Evolutionary conservation across 2,797 vertebrate genomes (phyloP), one percentile per base, ranked within the genome.

Genomic region (Adrianichthys oophorus): DNA sequence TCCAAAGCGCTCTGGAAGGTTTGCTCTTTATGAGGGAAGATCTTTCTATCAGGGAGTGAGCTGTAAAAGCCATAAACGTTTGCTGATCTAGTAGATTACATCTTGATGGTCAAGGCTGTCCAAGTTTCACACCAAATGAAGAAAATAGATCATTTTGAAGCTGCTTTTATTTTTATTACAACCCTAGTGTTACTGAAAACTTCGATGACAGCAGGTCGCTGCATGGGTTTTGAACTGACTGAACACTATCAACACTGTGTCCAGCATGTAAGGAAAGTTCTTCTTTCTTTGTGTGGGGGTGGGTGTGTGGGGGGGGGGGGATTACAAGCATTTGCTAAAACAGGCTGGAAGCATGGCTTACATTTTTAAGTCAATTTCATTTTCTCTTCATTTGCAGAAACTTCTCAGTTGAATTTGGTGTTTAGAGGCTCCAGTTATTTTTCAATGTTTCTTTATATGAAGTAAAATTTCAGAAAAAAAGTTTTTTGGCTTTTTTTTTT

Each of bases 21-120:
- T 48, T 76, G 46, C 7, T 10, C 72, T 69, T 8, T 2, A 68
- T 50, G 52, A 68, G 51, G 41, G 62, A 52, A 57, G 62, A 66
- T 62, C 83, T 78, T 80, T 65, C 70, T 46, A 59, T 53, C 23
- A 62, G 62, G 79, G 74, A 85, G 52, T 67, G 52, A 29, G 45
- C 41, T 67, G 49, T 63, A 51, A 41, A 43, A 61, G 65, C 50
- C 54, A 19, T 59, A 70, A 48, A 54, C 72, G 52, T 75, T 63
- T 53, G 48, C 45, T 37, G 32, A 12, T 12, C 32, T 55, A 32
- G 55, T 41, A 48, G 71, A 37, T 52, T 53, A 56, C 53, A 69
- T 51, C 72, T 42, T n/a, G 37, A 63, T 59, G 59, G 60, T 48
- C 54, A 79, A 43, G 52, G 58, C 53, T 78, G 77, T 67, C 74